Conservation (phyloP, 1,140 invertebrate species). For the Pseudomyrmex cubaensis region DNA sequence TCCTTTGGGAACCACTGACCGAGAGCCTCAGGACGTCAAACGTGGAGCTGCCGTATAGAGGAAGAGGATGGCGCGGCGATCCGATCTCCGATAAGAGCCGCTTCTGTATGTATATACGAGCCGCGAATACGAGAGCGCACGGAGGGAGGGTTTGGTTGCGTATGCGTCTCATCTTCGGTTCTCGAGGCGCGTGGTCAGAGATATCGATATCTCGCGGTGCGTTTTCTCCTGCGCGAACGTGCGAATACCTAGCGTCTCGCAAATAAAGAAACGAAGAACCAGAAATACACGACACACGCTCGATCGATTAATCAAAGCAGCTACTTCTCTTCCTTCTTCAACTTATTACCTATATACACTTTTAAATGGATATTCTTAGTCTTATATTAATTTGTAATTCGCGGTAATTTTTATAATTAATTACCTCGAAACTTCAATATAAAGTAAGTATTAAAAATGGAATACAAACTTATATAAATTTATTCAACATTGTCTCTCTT, state of each 20-base stretch:
- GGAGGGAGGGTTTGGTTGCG: constrained; percentile 15
- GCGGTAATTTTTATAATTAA: not conserved
- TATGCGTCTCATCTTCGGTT: constrained; percentile 62
- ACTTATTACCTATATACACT: not conserved
- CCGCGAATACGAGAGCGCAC: constrained; percentile 21
- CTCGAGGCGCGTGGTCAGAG: constrained; percentile 57
- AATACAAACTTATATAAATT: constrained; percentile 11
- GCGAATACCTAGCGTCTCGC: constrained; percentile 39
- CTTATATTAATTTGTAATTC: constrained; percentile 1
- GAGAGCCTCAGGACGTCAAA: constrained; percentile 42
- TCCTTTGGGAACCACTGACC: constrained; percentile 64
- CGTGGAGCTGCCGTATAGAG: constrained; percentile 23
- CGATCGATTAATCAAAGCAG: constrained; percentile 34
- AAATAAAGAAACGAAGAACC: constrained; percentile 20
- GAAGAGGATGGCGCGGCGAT: constrained; percentile 51
- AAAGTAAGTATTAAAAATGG: not conserved
- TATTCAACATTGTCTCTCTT: not conserved
- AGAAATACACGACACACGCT: not conserved
- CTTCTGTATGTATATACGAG: constrained; percentile 30
- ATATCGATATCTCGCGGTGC: constrained; percentile 66
- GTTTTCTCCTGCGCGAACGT: constrained; percentile 29
- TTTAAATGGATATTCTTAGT: not conserved
- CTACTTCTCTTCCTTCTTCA: not conserved
- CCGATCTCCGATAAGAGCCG: constrained; percentile 65
- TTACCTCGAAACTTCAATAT: not conserved